These are phyloP conservation scores for Prochilodus magdalenae DNA, from an alignment of 2,113 vertebrate species.

Conservation along the genomic window DNA sequence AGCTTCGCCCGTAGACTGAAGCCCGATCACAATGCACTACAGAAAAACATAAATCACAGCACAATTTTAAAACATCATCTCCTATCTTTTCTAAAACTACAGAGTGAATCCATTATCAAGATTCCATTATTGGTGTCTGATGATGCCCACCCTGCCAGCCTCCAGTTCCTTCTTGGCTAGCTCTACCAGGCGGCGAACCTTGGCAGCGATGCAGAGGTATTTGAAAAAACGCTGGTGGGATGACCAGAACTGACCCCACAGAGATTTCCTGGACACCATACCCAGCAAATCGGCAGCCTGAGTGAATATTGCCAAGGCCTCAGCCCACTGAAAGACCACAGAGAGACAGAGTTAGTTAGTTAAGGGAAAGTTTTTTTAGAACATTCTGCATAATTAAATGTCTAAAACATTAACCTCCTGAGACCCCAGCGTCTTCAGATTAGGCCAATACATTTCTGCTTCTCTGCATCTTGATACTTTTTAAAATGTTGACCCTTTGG, in stretches of 20 bases:
- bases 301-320: conserved; percentile 90
- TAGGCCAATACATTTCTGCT: too few relatives aligned
- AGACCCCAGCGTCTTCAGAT: too few relatives aligned
- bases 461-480: too few relatives aligned
- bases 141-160: conserved; percentile 85
- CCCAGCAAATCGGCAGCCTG: conserved; percentile 88
- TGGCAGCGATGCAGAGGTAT: conserved; percentile 97
- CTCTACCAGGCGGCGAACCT: conserved; percentile 91
- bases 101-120: background rate
- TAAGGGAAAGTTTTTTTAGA: too few relatives aligned
- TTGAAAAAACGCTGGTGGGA: conserved; percentile 99
- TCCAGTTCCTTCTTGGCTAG: conserved; percentile 88
- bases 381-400: too few relatives aligned
- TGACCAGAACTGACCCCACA: conserved; percentile 99
- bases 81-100: background rate
- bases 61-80: background rate
- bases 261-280: conserved; percentile 91
- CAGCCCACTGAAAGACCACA: conserved; percentile 85
- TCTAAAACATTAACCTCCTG: too few relatives aligned
- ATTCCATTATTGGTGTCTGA: background rate
- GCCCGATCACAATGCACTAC: conserved; percentile 94
- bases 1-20: conserved; percentile 96
- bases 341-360: conserved; percentile 6
- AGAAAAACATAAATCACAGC: background rate
- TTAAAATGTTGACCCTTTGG: too few relatives aligned